Evolutionary conservation across 2,797 vertebrate genomes (phyloP).

Genomic region (Pseudochirops cupreus): DNA sequence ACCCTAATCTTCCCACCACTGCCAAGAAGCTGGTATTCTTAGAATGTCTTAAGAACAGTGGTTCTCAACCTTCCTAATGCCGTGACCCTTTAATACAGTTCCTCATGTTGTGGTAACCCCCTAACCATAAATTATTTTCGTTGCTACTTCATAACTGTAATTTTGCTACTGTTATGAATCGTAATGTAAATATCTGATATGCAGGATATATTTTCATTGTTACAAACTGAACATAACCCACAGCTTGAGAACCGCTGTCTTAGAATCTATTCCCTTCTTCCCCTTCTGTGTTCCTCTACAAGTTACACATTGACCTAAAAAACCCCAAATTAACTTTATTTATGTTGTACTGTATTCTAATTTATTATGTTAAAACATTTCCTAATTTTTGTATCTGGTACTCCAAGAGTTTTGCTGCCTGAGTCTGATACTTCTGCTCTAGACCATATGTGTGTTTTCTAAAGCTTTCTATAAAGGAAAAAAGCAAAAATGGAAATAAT

Average conservation of each 20-base stretch:
- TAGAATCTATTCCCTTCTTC: neutral
- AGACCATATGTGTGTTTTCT: neutral
- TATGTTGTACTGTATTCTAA: neutral
- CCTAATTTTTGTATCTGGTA: neutral
- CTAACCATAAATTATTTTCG: too few species aligned
- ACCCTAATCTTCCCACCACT: neutral
- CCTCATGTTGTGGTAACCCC: too few species aligned
- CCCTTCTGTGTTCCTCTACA: neutral
- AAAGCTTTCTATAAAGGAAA: neutral
- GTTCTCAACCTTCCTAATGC: too few species aligned
- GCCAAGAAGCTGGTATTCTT: neutral
- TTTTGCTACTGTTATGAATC: too few species aligned
- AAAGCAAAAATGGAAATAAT: neutral
- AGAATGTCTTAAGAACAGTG: too few species aligned
- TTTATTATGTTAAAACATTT: neutral
- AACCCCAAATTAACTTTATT: neutral
- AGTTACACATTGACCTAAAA: neutral
- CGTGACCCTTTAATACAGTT: too few species aligned
- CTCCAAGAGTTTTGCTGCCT: neutral
- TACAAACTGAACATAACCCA: too few species aligned
- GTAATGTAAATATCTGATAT: too few species aligned
- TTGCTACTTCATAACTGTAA: too few species aligned
- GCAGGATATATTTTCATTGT: too few species aligned
- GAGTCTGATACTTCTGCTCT: neutral
- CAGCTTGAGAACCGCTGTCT: neutral